Evolutionary conservation across 2,113 vertebrate genomes (phyloP).

Genomic region (Bostrychus sinensis): DNA sequence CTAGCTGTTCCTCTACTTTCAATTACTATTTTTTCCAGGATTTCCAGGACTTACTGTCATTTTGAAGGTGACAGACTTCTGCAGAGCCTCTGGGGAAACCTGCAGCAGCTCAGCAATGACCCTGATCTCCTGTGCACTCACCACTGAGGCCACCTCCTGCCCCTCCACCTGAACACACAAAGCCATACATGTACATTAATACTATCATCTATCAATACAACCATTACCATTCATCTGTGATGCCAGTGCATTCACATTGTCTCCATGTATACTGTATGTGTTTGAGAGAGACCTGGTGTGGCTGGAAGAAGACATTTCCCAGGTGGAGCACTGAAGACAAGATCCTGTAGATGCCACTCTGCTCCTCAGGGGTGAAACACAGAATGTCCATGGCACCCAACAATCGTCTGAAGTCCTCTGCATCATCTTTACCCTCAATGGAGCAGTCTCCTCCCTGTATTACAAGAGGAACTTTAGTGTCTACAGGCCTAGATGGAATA

Average conservation of each 20-base stretch:
- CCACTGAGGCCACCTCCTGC: slow-evolving; percentile 89
- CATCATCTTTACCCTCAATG: slow-evolving; percentile 88
- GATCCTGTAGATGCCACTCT: slow-evolving; percentile 91
- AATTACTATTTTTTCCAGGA: too few relatives aligned
- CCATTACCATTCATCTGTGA: slow-evolving; percentile 29
- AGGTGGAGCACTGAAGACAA: slow-evolving; percentile 95
- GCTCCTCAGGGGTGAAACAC: slow-evolving; percentile 89
- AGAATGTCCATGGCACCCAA: slow-evolving; percentile 94
- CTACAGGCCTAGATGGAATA: too few relatives aligned
- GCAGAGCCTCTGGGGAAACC: slow-evolving; percentile 92
- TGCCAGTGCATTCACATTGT: too few relatives aligned
- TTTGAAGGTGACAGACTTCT: slow-evolving; percentile 95
- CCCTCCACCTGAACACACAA: slow-evolving; percentile 81
- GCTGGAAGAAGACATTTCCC: slow-evolving; percentile 92
- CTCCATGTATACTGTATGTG: too few relatives aligned
- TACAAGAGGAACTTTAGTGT: slow-evolving; percentile 3
- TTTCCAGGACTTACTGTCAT: slow-evolving; percentile 83
- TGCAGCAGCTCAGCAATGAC: slow-evolving; percentile 92
- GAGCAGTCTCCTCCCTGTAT: slow-evolving; percentile 93
- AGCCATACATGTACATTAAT: slow-evolving; percentile 6
- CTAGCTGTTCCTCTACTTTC: too few relatives aligned
- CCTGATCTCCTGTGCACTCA: slow-evolving; percentile 91
- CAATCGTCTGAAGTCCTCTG: slow-evolving; percentile 88
- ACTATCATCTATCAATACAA: slow-evolving; percentile 29
- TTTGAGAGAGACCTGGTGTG: slow-evolving; percentile 59